Conservation (phyloP, 2,113 vertebrate species). For the Nipponia nippon region DNA sequence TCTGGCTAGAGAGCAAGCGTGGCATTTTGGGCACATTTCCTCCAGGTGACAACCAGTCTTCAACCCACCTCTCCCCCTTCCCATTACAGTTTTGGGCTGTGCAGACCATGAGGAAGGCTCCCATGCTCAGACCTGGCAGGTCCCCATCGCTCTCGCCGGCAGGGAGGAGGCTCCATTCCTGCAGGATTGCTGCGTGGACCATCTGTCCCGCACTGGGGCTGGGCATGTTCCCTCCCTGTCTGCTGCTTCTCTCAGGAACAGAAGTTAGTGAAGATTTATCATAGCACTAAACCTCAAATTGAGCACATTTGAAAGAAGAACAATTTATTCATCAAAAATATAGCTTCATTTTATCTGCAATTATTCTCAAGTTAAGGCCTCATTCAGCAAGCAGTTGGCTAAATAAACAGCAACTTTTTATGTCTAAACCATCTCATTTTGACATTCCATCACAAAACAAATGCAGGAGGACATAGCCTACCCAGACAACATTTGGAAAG, state of each 20-base stretch:
- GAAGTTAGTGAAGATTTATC: conserved; percentile 56
- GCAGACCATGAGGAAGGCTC: fast-evolving
- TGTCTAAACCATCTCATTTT: neutral
- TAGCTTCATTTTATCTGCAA: conserved; percentile 42
- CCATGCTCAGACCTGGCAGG: neutral
- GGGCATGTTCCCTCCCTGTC: neutral
- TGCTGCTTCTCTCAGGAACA: neutral
- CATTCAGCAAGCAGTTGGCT: conserved; percentile 13
- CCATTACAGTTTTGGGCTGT: fast-evolving
- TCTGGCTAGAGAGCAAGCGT: neutral
- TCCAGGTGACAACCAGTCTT: neutral
- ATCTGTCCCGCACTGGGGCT: neutral
- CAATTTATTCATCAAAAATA: conserved; percentile 64
- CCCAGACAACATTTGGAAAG: neutral
- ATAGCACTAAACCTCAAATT: conserved; percentile 40
- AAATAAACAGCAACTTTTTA: conserved; percentile 47
- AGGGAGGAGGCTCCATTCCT: neutral
- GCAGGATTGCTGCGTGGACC: neutral
- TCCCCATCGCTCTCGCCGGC: fast-evolving
- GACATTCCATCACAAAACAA: neutral
- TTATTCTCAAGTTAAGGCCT: conserved; percentile 53
- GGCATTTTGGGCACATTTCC: neutral
- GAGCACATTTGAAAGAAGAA: conserved; percentile 54
- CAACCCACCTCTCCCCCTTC: neutral
- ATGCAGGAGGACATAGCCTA: neutral